Evolutionary conservation across 2,113 vertebrate genomes (phyloP).

Genomic region (Perccottus glenii): DNA sequence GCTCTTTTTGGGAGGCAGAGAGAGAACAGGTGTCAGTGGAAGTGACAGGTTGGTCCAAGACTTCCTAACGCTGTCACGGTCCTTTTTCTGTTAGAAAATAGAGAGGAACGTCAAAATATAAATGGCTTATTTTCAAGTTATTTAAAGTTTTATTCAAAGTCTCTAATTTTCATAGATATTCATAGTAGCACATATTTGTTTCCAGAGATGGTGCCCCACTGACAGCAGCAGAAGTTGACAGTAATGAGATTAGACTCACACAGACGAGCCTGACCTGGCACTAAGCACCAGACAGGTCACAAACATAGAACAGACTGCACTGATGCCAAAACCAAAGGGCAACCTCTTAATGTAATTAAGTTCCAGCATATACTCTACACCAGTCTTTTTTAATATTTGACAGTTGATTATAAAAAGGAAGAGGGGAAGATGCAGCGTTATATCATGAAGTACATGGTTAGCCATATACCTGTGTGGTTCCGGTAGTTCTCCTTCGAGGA

Average conservation of each 20-base stretch:
- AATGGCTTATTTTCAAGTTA: not conserved
- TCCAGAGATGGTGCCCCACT: not conserved
- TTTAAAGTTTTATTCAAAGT: too few species aligned
- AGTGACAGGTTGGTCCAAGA: slow-evolving; percentile 82
- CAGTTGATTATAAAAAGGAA: too few species aligned
- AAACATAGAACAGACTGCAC: not conserved
- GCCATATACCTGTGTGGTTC: slow-evolving; percentile 65
- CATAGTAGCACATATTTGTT: not conserved
- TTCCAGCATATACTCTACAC: not conserved
- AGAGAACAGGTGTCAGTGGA: slow-evolving; percentile 71
- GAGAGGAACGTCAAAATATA: not conserved
- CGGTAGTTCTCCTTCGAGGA: slow-evolving; percentile 78
- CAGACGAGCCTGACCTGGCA: not conserved
- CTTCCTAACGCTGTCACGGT: slow-evolving; percentile 80
- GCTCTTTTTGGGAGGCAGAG: slow-evolving; percentile 72
- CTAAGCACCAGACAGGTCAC: slow-evolving; percentile 12
- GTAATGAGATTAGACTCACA: slow-evolving; percentile 52
- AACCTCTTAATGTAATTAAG: not conserved
- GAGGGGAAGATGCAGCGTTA: too few species aligned
- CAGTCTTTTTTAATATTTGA: too few species aligned
- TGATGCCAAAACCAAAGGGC: slow-evolving; percentile 1
- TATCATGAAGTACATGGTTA: too few species aligned
- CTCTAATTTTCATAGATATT: too few species aligned
- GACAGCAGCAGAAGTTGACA: slow-evolving; percentile 31
- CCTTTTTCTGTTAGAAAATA: slow-evolving; percentile 74